Conservation (phyloP, 1,140 invertebrate genomes). For the Gryllus bimaculatus region DNA sequence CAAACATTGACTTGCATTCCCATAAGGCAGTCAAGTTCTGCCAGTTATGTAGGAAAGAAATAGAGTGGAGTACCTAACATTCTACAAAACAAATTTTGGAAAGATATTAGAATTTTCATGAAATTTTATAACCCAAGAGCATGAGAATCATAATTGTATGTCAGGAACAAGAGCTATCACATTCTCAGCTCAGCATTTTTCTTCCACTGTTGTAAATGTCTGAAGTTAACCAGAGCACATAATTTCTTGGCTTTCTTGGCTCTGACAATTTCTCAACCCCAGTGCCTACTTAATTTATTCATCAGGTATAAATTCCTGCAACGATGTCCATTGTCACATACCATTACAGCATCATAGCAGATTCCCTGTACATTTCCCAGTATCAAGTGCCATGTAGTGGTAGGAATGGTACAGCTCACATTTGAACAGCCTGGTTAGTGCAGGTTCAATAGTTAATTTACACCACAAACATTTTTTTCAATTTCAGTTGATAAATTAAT, state of each 20-base stretch:
- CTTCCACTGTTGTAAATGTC: too few species aligned
- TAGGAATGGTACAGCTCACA: slow-evolving; percentile 3
- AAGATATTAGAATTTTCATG: background rate
- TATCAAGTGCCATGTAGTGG: background rate
- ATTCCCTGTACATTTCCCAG: background rate
- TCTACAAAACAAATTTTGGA: background rate
- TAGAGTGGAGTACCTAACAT: background rate
- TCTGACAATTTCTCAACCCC: background rate
- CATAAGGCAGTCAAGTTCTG: background rate
- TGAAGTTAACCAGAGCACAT: too few species aligned
- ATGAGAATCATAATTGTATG: too few species aligned
- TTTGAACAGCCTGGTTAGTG: background rate
- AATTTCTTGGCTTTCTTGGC: too few species aligned
- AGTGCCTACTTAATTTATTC: background rate
- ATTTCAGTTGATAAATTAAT: background rate
- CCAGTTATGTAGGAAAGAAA: background rate
- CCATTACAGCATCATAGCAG: background rate
- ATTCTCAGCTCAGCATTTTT: too few species aligned
- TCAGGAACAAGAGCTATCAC: too few species aligned
- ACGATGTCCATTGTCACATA: background rate
- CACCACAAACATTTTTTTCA: background rate
- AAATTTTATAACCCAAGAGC: too few species aligned
- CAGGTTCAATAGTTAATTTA: background rate
- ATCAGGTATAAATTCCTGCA: background rate
- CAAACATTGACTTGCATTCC: background rate